Evolutionary conservation across 2,113 vertebrate species (phyloP).

Genomic region (Cyphomyrus discorhynchus): DNA sequence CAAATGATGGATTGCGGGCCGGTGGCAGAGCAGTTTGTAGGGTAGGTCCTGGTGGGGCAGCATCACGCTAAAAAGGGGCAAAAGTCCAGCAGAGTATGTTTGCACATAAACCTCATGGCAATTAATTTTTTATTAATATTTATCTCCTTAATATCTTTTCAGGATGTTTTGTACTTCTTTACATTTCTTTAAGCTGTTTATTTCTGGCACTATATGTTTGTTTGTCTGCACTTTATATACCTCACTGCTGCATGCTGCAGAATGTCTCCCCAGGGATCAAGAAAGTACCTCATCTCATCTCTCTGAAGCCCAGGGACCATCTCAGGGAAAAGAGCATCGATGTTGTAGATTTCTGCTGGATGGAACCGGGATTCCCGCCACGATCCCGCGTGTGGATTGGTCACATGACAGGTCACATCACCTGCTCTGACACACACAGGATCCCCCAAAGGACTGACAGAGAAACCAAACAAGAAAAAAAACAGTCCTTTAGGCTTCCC

Average conservation of each 20-base stretch:
- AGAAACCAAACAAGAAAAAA: background rate
- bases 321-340: background rate
- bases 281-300: too few species aligned
- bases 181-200: background rate
- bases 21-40: background rate
- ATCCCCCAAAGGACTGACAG: background rate
- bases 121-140: background rate
- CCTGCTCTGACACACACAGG: background rate
- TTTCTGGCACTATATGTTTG: background rate
- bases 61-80: slow-evolving; percentile 13
- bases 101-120: background rate
- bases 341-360: background rate
- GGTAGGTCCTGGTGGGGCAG: background rate
- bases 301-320: too few species aligned
- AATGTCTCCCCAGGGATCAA: too few species aligned
- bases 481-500: background rate
- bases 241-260: background rate
- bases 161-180: background rate
- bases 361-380: background rate
- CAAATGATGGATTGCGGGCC: slow-evolving; percentile 23
- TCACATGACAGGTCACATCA: background rate
- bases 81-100: background rate
- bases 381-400: background rate
- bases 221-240: background rate
- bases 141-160: background rate